phyloP scores from a whole-genome alignment of 1,140 invertebrate species.

The Ooceraea biroi region DNA sequence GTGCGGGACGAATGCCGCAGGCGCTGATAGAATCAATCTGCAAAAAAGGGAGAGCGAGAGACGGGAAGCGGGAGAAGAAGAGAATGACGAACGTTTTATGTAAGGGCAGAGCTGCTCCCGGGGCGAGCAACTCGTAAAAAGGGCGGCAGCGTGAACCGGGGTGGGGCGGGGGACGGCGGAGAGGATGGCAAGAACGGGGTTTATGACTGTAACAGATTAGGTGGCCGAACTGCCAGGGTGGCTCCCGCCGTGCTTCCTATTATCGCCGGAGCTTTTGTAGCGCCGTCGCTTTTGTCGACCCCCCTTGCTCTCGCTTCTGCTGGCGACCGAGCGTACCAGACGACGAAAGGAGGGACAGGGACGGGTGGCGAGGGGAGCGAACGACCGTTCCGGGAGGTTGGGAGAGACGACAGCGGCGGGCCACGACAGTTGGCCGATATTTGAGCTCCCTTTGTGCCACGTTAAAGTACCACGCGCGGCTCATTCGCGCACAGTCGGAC shows the following conservation, averaged over 20 bases:
- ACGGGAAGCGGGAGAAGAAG: background rate
- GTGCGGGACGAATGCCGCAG: constrained; percentile 24
- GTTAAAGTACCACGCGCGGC: constrained; percentile 75
- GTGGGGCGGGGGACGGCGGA: constrained; percentile 16
- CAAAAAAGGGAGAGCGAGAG: constrained; percentile 51
- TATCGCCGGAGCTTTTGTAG: constrained; percentile 78
- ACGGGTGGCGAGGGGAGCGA: constrained; percentile 49
- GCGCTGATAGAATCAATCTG: constrained; percentile 55
- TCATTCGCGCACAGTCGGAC: constrained; percentile 66
- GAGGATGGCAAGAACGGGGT: constrained; percentile 79
- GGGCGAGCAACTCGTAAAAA: constrained; percentile 61
- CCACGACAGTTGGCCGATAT: constrained; percentile 80
- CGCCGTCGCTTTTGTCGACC: constrained; percentile 70
- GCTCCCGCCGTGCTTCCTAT: constrained; percentile 77
- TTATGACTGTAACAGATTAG: constrained; percentile 82
- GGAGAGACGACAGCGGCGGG: constrained; percentile 61
- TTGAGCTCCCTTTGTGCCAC: constrained; percentile 76
- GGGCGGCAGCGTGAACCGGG: constrained; percentile 52
- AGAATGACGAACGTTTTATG: background rate
- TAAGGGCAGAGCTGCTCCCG: constrained; percentile 57
- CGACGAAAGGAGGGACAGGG: constrained; percentile 30
- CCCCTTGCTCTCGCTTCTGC: constrained; percentile 37
- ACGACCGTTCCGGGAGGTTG: constrained; percentile 58
- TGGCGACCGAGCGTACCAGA: constrained; percentile 52
- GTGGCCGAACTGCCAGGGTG: constrained; percentile 76